phyloP scores from a whole-genome alignment of 2,888 invertebrate species.

The Philopedon plagiatum region DNA sequence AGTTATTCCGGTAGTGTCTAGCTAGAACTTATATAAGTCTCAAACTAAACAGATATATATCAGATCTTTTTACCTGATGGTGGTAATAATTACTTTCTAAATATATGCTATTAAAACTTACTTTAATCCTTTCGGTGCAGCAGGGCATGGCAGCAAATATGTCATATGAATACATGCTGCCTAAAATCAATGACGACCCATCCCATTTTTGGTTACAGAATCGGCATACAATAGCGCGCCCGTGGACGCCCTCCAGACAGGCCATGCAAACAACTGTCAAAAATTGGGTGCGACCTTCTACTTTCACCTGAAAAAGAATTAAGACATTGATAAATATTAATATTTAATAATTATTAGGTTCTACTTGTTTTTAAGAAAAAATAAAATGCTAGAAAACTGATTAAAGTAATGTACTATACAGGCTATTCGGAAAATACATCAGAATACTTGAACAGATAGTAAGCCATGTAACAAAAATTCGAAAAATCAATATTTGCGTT shows the following conservation, averaged over 20 bases:
- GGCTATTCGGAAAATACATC: no score
- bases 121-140: slow-evolving; percentile 93
- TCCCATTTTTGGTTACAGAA: slow-evolving; percentile 92
- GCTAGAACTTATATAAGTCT: no score
- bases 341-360: background rate
- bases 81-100: no score
- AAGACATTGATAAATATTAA: background rate
- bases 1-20: no score
- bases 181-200: slow-evolving; percentile 92
- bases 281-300: slow-evolving; percentile 91
- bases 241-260: slow-evolving; percentile 88
- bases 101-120: slow-evolving; percentile 68
- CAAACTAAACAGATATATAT: no score
- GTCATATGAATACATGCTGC: slow-evolving; percentile 98
- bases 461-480: no score
- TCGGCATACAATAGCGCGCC: slow-evolving; percentile 84
- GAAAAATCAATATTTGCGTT: no score
- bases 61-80: no score
- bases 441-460: no score
- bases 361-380: no score
- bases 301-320: slow-evolving; percentile 80
- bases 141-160: slow-evolving; percentile 98
- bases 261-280: slow-evolving; percentile 96
- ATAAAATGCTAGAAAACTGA: no score
- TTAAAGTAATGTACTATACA: no score